Conservation (phyloP, 2,888 invertebrate genomes). For the Azorinus chamasolen region DNA sequence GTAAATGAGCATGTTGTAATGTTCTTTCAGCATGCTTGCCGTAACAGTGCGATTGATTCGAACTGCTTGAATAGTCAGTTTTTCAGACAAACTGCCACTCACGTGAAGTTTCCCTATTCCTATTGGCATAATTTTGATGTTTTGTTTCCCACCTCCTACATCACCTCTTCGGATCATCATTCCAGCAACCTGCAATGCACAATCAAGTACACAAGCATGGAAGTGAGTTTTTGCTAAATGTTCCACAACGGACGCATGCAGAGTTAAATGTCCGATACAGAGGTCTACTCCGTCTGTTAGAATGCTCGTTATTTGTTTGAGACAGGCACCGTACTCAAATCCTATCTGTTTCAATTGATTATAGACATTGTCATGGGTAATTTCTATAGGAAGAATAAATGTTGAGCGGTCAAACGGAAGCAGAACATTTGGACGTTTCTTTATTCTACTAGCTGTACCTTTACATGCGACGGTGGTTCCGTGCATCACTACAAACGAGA, state of each 20-base stretch:
- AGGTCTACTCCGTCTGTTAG: not conserved
- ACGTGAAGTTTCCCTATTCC: not conserved
- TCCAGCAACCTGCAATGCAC: conserved; percentile 8
- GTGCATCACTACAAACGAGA: not conserved
- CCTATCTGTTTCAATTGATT: not conserved
- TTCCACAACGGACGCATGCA: not conserved
- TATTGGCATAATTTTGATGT: not conserved
- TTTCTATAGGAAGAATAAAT: not conserved
- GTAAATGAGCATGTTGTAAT: not conserved
- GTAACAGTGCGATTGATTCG: not conserved
- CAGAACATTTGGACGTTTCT: not conserved
- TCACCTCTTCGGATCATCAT: not conserved
- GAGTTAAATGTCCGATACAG: not conserved
- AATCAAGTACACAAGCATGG: conserved; percentile 28
- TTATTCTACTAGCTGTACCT: not conserved
- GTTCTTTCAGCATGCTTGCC: not conserved
- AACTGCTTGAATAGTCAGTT: not conserved
- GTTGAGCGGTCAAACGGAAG: not conserved
- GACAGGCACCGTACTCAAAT: conserved; percentile 1
- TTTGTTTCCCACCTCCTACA: not conserved
- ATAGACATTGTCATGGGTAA: not conserved
- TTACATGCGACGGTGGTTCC: not conserved
- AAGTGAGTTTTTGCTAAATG: not conserved
- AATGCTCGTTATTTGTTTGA: not conserved
- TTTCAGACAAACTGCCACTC: not conserved